Conservation (phyloP, 2,113 vertebrate genomes). For the Hyaena hyaena region DNA sequence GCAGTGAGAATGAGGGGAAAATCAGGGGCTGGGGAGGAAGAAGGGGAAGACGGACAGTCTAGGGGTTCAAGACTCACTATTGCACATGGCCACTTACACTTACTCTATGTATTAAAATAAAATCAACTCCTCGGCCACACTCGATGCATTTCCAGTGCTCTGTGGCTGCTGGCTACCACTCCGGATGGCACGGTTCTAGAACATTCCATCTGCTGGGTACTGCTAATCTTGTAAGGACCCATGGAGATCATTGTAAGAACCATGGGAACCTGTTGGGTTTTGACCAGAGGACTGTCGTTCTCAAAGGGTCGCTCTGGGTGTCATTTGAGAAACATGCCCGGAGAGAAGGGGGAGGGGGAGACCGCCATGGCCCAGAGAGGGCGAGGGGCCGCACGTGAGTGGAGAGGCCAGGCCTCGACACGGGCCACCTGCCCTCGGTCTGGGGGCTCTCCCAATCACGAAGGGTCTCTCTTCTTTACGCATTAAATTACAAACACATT, state of each 20-base stretch:
- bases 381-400: fast-evolving
- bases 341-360: not conserved
- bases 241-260: not conserved
- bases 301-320: not conserved
- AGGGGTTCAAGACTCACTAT: not conserved
- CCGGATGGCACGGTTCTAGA: not conserved
- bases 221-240: fast-evolving
- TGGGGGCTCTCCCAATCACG: too few relatives aligned
- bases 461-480: not conserved
- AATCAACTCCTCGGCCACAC: not conserved
- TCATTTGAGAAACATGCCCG: fast-evolving
- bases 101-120: not conserved
- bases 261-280: fast-evolving
- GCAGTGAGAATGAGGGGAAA: not conserved
- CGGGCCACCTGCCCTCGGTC: not conserved
- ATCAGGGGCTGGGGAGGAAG: not conserved
- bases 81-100: not conserved
- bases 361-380: not conserved
- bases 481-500: fast-evolving
- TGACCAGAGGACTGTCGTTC: not conserved
- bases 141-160: not conserved
- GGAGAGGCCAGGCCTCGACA: not conserved
- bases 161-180: fast-evolving
- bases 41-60: not conserved
- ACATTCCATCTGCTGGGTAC: not conserved